Conservation (phyloP, 1,140 invertebrate genomes). For the Drosophila kepulauana region DNA sequence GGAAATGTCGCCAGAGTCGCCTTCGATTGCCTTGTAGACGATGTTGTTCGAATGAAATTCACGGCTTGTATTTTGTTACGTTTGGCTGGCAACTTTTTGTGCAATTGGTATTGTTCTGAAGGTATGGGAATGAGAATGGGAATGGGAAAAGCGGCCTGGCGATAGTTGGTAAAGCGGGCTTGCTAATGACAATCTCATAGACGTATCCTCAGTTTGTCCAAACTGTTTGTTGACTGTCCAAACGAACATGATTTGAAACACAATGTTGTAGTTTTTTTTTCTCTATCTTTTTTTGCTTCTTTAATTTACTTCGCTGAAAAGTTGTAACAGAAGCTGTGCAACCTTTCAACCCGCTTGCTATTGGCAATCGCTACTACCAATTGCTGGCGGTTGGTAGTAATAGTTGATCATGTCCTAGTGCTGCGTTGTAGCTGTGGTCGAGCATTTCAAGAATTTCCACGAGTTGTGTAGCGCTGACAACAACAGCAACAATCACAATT, state of each 20-base stretch:
- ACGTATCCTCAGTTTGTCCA: slow-evolving; percentile 79
- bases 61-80: slow-evolving; percentile 83
- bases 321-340: slow-evolving; percentile 65
- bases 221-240: slow-evolving; percentile 81
- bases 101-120: slow-evolving; percentile 66
- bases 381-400: slow-evolving; percentile 43
- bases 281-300: neutral
- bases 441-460: slow-evolving; percentile 76
- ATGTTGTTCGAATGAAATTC: slow-evolving; percentile 81
- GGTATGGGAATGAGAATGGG: slow-evolving; percentile 37
- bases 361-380: slow-evolving; percentile 51
- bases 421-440: slow-evolving; percentile 32
- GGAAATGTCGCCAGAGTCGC: slow-evolving; percentile 77
- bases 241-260: slow-evolving; percentile 82
- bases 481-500: slow-evolving; percentile 39
- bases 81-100: slow-evolving; percentile 77
- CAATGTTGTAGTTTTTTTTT: slow-evolving; percentile 56
- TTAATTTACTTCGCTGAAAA: slow-evolving; percentile 55
- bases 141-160: slow-evolving; percentile 40
- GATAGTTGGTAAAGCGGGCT: slow-evolving; percentile 60
- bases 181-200: slow-evolving; percentile 82
- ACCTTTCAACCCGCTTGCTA: slow-evolving; percentile 56
- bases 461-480: slow-evolving; percentile 75
- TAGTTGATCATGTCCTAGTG: slow-evolving; percentile 64
- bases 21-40: slow-evolving; percentile 82